phyloP scores from a whole-genome alignment of 1,140 invertebrate species.

The Battus philenor region DNA sequence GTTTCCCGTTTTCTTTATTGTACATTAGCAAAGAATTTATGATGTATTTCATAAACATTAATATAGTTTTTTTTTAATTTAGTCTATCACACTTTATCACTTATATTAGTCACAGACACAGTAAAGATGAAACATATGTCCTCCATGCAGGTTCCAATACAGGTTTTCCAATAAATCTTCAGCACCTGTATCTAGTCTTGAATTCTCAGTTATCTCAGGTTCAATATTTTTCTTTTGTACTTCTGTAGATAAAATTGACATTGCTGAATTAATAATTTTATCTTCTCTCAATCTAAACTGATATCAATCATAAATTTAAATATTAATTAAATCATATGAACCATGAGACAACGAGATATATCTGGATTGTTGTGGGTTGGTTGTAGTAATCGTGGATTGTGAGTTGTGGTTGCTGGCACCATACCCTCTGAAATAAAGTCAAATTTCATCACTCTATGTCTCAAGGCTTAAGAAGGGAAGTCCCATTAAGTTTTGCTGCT shows the following conservation, averaged over 20 bases:
- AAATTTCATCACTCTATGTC: slow-evolving; percentile 63
- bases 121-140: slow-evolving; percentile 68
- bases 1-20: slow-evolving; percentile 58
- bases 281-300: slow-evolving; percentile 21
- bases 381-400: slow-evolving; percentile 63
- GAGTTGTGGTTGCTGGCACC: slow-evolving; percentile 62
- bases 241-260: slow-evolving; percentile 71
- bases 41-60: slow-evolving; percentile 22
- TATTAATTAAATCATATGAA: slow-evolving; percentile 75
- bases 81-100: slow-evolving; percentile 35
- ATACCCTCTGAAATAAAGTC: slow-evolving; percentile 75
- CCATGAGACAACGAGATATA: slow-evolving; percentile 77
- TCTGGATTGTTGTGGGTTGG: slow-evolving; percentile 77
- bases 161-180: slow-evolving; percentile 68
- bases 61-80: slow-evolving; percentile 27
- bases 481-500: slow-evolving; percentile 53
- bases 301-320: slow-evolving; percentile 1
- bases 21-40: slow-evolving; percentile 34
- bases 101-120: slow-evolving; percentile 39
- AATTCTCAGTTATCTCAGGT: slow-evolving; percentile 66
- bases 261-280: slow-evolving; percentile 55
- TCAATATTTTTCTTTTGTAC: slow-evolving; percentile 63
- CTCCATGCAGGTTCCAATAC: slow-evolving; percentile 73
- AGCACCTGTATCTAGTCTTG: slow-evolving; percentile 40
- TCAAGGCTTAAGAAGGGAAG: slow-evolving; percentile 47